A percentile compares a stretch with the other conserved stretches of the same genome.
Evolutionary conservation across 2,888 invertebrate genomes (phyloP).

Genomic region (Cyclophora punctaria): DNA sequence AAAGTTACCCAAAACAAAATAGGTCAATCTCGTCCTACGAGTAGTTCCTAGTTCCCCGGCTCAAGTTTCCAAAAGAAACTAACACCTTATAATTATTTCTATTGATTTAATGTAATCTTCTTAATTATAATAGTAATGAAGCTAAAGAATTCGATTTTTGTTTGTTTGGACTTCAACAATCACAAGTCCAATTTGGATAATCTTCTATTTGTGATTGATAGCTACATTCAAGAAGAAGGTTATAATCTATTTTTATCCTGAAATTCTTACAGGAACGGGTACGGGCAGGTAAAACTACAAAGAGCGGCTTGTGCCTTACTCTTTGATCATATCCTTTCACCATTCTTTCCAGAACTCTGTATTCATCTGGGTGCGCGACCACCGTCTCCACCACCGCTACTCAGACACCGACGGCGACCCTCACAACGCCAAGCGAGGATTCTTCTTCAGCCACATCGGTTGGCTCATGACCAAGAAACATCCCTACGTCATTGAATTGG

Average conservation of each 20-base stretch:
- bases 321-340: neutral
- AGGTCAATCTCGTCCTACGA: too few species aligned
- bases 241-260: neutral
- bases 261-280: neutral
- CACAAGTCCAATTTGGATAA: too few species aligned
- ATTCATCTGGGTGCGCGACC: conserved; percentile 87
- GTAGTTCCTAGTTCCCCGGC: too few species aligned
- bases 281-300: neutral
- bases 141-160: too few species aligned
- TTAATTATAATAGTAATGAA: too few species aligned
- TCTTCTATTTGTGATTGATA: too few species aligned
- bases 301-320: neutral
- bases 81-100: too few species aligned
- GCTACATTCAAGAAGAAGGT: neutral
- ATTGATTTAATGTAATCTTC: too few species aligned
- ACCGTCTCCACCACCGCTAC: conserved; percentile 87
- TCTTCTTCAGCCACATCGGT: conserved; percentile 92
- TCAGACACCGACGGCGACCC: conserved; percentile 82
- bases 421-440: conserved; percentile 85
- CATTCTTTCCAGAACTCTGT: conserved; percentile 75
- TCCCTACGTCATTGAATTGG: conserved; percentile 81
- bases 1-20: too few species aligned
- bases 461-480: conserved; percentile 89
- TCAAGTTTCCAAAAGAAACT: too few species aligned
- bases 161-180: too few species aligned